phyloP scores from a whole-genome alignment of 1,140 invertebrate species.

The Magallana gigas region DNA sequence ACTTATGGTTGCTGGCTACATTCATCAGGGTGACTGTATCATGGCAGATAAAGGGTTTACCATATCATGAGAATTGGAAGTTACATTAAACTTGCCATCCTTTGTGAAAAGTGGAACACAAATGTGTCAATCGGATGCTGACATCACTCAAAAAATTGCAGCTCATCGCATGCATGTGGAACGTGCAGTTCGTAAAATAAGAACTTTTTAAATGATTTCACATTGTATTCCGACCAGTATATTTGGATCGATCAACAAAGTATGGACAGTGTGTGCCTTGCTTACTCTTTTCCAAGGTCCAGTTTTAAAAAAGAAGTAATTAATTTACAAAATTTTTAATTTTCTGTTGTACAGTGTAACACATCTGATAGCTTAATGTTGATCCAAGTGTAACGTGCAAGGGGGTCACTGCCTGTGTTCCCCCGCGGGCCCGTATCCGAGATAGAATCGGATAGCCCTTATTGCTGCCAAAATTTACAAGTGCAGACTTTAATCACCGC shows the following conservation, averaged over 20 bases:
- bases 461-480: too few species aligned
- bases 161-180: slow-evolving; percentile 42
- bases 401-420: too few species aligned
- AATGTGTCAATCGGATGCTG: background rate
- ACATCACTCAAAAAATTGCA: slow-evolving; percentile 43
- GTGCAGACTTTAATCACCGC: too few species aligned
- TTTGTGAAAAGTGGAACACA: slow-evolving; percentile 26
- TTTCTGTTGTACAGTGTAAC: too few species aligned
- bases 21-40: slow-evolving; percentile 37
- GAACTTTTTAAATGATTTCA: slow-evolving; percentile 20
- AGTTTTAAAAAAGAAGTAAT: slow-evolving; percentile 23
- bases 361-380: slow-evolving; percentile 1
- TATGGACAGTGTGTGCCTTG: slow-evolving; percentile 60
- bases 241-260: slow-evolving; percentile 53
- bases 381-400: too few species aligned
- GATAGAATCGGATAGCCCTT: too few species aligned
- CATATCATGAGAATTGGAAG: slow-evolving; percentile 4
- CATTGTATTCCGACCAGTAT: slow-evolving; percentile 14
- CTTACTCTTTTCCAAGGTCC: slow-evolving; percentile 54
- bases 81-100: slow-evolving; percentile 29
- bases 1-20: background rate
- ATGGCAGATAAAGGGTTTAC: slow-evolving; percentile 53
- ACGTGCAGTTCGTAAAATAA: slow-evolving; percentile 11
- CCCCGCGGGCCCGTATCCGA: too few species aligned
- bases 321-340: background rate